Conservation (phyloP, 2,888 invertebrate genomes). For the Margaritifera margaritifera region DNA sequence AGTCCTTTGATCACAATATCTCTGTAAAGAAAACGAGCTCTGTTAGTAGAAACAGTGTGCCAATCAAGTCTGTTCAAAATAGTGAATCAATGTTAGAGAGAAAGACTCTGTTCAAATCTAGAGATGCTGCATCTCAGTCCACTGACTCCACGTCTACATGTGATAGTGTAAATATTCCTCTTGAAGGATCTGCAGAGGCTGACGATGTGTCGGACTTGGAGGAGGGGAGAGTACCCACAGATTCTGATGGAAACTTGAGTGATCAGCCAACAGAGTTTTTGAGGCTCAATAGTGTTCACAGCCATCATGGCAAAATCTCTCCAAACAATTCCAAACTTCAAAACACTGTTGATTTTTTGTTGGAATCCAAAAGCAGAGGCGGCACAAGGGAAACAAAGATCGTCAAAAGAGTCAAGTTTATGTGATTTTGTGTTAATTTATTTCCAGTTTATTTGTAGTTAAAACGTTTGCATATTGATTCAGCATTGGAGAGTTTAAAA, state of each 20-base stretch:
- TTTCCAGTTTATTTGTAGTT: too few relatives aligned
- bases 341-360: slow-evolving; percentile 29
- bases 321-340: slow-evolving; percentile 31
- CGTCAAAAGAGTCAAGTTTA: slow-evolving; percentile 36
- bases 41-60: too few relatives aligned
- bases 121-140: too few relatives aligned
- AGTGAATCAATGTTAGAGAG: too few relatives aligned
- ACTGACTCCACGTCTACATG: too few relatives aligned
- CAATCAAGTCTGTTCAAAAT: too few relatives aligned
- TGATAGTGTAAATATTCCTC: too few relatives aligned
- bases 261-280: slow-evolving; percentile 2
- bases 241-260: background rate
- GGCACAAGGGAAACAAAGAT: slow-evolving; percentile 8
- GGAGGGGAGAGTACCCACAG: background rate
- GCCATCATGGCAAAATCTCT: slow-evolving; percentile 21
- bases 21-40: too few relatives aligned
- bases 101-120: too few relatives aligned
- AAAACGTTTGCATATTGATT: too few relatives aligned
- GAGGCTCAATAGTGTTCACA: background rate
- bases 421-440: too few relatives aligned
- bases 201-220: background rate
- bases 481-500: too few relatives aligned
- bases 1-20: slow-evolving; percentile 43
- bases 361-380: slow-evolving; percentile 26
- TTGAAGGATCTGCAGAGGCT: slow-evolving; percentile 9